Conservation (phyloP, 2,888 invertebrate species). For the Drosophila formosana region DNA sequence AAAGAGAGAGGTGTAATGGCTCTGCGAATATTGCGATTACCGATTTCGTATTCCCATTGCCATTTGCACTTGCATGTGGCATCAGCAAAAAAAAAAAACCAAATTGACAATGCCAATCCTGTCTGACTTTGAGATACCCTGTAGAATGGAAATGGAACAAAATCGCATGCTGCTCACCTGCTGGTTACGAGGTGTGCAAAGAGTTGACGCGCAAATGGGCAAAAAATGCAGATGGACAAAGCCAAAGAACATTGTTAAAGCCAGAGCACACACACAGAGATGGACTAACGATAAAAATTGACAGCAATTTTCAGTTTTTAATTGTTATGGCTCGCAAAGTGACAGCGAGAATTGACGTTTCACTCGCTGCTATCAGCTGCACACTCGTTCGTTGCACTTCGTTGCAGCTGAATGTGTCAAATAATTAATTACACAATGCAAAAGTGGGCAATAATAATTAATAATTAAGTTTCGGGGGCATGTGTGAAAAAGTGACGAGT, state of each 20-base stretch:
- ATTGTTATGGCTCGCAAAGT: slow-evolving; percentile 44
- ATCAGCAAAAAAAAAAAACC: slow-evolving; percentile 3
- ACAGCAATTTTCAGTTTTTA: slow-evolving; percentile 62
- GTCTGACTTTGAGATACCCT: slow-evolving; percentile 1
- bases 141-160: no score
- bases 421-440: slow-evolving; percentile 56
- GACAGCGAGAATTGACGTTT: slow-evolving; percentile 35
- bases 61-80: slow-evolving; percentile 51
- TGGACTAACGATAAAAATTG: slow-evolving; percentile 51
- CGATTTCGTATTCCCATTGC: slow-evolving; percentile 55
- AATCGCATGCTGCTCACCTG: background rate
- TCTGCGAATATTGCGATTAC: slow-evolving; percentile 32
- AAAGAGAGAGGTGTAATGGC: background rate
- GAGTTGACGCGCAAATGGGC: slow-evolving; percentile 7
- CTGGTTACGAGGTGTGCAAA: background rate
- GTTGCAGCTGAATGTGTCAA: slow-evolving; percentile 16
- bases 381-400: slow-evolving; percentile 10
- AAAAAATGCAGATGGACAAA: slow-evolving; percentile 1
- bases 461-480: background rate
- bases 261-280: slow-evolving; percentile 10
- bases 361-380: slow-evolving; percentile 5
- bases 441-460: background rate
- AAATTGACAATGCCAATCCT: slow-evolving; percentile 3
- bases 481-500: background rate
- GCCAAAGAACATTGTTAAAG: slow-evolving; percentile 24